Evolutionary conservation across 92 coral and sea anemone species (phyloP).

Genomic region (Zoanthus sansibaricus): DNA sequence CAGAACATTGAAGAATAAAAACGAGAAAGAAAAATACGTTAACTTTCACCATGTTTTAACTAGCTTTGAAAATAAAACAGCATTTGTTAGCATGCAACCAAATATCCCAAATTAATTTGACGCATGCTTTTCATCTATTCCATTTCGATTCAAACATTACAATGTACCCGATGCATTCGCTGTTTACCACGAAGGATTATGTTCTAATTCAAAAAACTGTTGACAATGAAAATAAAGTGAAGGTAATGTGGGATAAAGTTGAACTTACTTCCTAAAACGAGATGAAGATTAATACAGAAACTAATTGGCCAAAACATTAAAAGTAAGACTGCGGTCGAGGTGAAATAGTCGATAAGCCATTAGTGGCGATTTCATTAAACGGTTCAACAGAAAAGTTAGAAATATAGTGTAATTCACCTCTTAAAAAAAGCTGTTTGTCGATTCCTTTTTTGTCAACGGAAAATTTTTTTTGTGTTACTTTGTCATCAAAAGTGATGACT

Average conservation of each 20-base stretch:
- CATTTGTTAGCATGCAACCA: no score
- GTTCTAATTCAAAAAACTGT: conserved; percentile 17
- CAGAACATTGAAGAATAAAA: background rate
- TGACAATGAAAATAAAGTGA: conserved; percentile 3
- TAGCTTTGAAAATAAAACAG: no score
- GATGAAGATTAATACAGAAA: conserved; percentile 13
- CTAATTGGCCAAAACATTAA: conserved; percentile 45
- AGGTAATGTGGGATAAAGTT: background rate
- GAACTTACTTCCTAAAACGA: conserved; percentile 22
- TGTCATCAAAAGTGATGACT: no score
- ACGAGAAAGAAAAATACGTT: background rate
- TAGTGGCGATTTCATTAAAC: conserved; percentile 16
- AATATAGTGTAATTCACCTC: background rate
- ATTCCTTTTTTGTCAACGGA: no score
- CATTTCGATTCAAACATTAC: background rate
- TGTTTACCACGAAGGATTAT: conserved; percentile 22
- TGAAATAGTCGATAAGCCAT: conserved; percentile 21
- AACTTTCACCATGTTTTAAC: no score
- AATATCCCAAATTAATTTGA: background rate
- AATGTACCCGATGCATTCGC: background rate
- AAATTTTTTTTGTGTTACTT: background rate
- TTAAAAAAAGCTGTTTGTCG: background rate
- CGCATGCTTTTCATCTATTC: background rate
- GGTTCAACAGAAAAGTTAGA: background rate
- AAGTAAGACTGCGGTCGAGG: conserved; percentile 28